Conservation (phyloP, 2,888 invertebrate genomes). For the Sinopyrophorus schimmeli region DNA sequence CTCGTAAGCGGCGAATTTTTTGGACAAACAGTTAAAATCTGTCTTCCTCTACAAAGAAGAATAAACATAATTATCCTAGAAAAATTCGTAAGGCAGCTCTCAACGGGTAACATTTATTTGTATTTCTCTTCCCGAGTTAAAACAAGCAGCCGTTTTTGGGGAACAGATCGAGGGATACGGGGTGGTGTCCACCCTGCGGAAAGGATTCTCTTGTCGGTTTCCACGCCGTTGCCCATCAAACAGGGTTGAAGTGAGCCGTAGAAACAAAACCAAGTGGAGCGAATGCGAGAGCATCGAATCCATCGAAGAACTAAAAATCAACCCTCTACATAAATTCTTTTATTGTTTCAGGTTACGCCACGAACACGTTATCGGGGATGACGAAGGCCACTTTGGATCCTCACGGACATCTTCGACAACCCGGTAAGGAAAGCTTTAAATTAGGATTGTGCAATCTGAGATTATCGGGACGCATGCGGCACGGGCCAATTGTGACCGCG, state of each 20-base stretch:
- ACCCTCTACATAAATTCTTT: conserved; percentile 36
- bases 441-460: neutral
- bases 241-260: conserved; percentile 51
- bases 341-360: conserved; percentile 78
- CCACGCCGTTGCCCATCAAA: conserved; percentile 50
- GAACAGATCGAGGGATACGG: conserved; percentile 23
- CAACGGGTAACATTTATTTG: conserved; percentile 25
- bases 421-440: conserved; percentile 65
- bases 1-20: no score
- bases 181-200: conserved; percentile 47
- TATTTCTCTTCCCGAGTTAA: conserved; percentile 24
- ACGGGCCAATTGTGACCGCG: no score
- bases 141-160: conserved; percentile 23
- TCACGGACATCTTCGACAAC: conserved; percentile 87
- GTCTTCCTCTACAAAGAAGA: no score
- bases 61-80: no score
- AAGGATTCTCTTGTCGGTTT: conserved; percentile 56
- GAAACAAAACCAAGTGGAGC: conserved; percentile 52
- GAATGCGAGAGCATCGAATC: conserved; percentile 37
- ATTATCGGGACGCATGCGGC: no score
- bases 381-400: conserved; percentile 84
- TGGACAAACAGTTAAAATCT: no score
- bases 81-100: no score
- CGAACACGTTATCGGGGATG: conserved; percentile 77
- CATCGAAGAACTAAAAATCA: conserved; percentile 17